Conservation (phyloP, 2,113 vertebrate species). For the Perca fluviatilis region DNA sequence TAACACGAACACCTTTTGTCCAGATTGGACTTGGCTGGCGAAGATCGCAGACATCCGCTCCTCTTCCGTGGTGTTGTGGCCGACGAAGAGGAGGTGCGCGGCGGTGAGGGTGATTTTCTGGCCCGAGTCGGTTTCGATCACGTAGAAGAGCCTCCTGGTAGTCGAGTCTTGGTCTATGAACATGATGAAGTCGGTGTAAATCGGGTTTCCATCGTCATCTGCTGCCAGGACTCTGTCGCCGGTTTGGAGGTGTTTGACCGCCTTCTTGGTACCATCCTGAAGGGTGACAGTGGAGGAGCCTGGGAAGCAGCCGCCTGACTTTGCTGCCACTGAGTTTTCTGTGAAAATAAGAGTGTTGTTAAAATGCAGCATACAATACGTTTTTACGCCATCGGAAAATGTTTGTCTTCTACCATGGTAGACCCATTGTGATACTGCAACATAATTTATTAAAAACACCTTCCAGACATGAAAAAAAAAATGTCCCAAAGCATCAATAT, state of each 20-base stretch:
- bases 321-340: conserved; percentile 98
- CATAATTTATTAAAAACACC: neutral
- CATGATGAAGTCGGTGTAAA: conserved; percentile 94
- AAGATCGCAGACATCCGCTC: conserved; percentile 75
- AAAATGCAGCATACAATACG: neutral
- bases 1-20: conserved; percentile 89
- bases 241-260: conserved; percentile 86
- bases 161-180: conserved; percentile 91
- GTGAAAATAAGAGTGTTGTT: conserved; percentile 51
- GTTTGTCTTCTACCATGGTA: neutral
- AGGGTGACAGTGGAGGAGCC: conserved; percentile 90
- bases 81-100: conserved; percentile 93
- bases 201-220: conserved; percentile 85
- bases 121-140: conserved; percentile 89
- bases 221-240: conserved; percentile 93
- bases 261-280: conserved; percentile 89
- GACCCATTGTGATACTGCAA: too few relatives aligned
- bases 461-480: too few relatives aligned
- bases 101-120: conserved; percentile 90
- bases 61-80: conserved; percentile 52
- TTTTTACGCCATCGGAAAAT: neutral
- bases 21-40: conserved; percentile 89
- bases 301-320: conserved; percentile 96
- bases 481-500: neutral
- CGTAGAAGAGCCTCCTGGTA: conserved; percentile 89